Evolutionary conservation across 2,113 vertebrate species (phyloP), one percentile per base, ranked within the genome.

Genomic region (Pionites leucogaster): DNA sequence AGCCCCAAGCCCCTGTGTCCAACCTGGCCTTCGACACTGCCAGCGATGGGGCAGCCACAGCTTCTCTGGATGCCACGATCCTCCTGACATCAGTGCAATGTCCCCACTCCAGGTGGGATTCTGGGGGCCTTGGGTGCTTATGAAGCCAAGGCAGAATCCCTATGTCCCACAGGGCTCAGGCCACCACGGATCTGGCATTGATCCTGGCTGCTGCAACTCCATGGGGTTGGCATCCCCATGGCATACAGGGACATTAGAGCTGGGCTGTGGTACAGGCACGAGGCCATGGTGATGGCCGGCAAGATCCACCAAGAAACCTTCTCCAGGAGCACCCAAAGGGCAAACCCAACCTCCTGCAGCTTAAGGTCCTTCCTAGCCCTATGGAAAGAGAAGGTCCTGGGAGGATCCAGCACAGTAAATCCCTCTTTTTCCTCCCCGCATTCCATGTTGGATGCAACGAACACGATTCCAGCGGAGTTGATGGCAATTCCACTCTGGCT

Each of bases 181-280:
- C 22, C 17, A 33, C 37, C 27, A 3, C 2, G 1, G 18, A 46
- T 23, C 64, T 37, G 64, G 57, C 11, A 17, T 22, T 27, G 74
- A 46, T 49, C 65, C n/a, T 7, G 24, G 15, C 10, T 33, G 53
- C 47, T 18, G 64, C 63, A 50, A 25, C 33, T 27, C 28, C 4
- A 1, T 1, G 20, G 25, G 13, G 27, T 25, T 59, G 23, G 28
- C 31, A 11, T 25, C 35, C 19, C 1, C 2, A 8, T 11, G 46
- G 46, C 6, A 10, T 28, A 3, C 37, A 18, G 3, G 5, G 49
- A 13, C 0, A 1, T 28, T 4, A 6, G 39, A 46, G 5, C 19
- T 2, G 13, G 10, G 7, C 28, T 31, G 3, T 1, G 24, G 31
- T 7, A 20, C 31, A 25, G 53, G 17, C 39, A 11, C 0, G 0